phyloP scores from a whole-genome alignment of 2,797 vertebrate species.

The Pangasius djambal region DNA sequence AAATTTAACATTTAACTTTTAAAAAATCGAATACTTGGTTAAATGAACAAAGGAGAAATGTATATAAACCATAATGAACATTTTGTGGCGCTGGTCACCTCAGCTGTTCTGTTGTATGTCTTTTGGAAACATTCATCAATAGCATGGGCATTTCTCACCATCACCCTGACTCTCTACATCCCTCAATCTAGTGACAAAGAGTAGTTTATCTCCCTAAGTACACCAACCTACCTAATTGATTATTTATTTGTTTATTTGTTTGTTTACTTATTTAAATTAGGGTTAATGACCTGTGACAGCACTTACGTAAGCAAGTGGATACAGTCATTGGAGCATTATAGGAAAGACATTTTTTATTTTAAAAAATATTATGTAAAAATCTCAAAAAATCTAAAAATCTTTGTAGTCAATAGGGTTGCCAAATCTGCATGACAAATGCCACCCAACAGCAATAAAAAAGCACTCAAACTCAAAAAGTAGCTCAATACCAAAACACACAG shows the following conservation, averaged over 20 bases:
- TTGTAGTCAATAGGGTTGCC: not conserved
- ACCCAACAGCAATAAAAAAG: not conserved
- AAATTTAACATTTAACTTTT: not conserved
- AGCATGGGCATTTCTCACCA: not conserved
- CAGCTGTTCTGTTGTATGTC: not conserved
- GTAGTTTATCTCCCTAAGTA: not conserved
- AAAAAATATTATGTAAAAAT: not conserved
- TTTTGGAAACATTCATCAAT: not conserved
- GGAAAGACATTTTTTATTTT: not conserved
- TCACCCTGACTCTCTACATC: not conserved
- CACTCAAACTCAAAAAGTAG: not conserved
- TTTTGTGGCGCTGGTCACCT: not conserved
- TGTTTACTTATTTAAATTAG: not conserved
- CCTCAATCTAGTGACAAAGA: not conserved
- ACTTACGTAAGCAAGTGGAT: not conserved
- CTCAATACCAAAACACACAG: not conserved
- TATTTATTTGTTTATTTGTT: not conserved
- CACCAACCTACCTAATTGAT: not conserved
- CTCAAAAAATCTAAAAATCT: not conserved
- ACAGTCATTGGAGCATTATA: not conserved
- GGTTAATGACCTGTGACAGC: not conserved
- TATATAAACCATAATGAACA: not conserved
- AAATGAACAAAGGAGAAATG: not conserved
- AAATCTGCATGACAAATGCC: not conserved
- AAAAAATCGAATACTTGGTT: not conserved